Conservation (phyloP, 2,888 invertebrate species). For the Rhabditoides inermis region DNA sequence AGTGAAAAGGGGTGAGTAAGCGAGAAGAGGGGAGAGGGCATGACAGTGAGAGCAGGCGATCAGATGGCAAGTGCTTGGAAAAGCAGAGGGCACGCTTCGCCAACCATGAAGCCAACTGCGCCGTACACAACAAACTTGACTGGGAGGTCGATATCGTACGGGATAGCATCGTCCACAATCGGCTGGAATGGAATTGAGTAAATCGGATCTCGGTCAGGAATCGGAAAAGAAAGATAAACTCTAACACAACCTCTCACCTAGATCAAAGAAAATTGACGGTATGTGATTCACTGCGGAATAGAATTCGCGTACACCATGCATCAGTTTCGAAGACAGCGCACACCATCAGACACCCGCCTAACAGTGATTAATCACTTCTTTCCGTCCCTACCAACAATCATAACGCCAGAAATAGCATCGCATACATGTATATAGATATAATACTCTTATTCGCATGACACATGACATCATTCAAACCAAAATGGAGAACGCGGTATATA, state of each 20-base stretch:
- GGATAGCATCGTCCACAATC: constrained; percentile 13
- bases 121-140: constrained; percentile 22
- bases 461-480: too few species aligned
- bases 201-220: neutral
- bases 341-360: too few species aligned
- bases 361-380: too few species aligned
- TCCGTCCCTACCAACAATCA: too few species aligned
- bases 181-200: constrained; percentile 7
- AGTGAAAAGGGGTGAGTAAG: neutral
- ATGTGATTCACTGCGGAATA: too few species aligned
- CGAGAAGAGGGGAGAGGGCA: neutral
- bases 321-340: too few species aligned
- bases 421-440: too few species aligned
- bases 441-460: too few species aligned
- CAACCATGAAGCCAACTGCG: constrained; percentile 19
- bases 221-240: too few species aligned
- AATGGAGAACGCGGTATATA: too few species aligned
- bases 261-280: neutral
- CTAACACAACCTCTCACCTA: neutral
- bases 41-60: neutral
- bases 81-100: constrained; percentile 16
- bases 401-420: too few species aligned
- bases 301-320: too few species aligned
- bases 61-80: constrained; percentile 16
- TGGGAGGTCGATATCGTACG: constrained; percentile 25